Evolutionary conservation across 2,797 vertebrate genomes (phyloP).

Genomic region (Steatocranus sp.): DNA sequence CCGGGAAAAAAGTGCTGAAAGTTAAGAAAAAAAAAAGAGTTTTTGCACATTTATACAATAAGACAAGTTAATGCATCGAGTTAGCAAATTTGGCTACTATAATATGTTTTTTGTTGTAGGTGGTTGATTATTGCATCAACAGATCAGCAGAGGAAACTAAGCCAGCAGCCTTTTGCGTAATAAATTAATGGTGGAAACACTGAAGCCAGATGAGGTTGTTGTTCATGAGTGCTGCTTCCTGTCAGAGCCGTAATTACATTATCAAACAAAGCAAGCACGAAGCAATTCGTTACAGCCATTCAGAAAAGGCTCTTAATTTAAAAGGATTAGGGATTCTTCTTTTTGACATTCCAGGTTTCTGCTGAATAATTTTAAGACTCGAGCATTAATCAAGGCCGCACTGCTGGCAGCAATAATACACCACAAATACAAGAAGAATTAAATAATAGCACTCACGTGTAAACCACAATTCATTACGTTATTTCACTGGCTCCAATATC

Average conservation of each 20-base stretch:
- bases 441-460: not conserved
- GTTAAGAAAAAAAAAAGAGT: not conserved
- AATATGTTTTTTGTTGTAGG: not conserved
- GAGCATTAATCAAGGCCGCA: not conserved
- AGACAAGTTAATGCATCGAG: not conserved
- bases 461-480: not conserved
- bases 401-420: not conserved
- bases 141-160: not conserved
- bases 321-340: not conserved
- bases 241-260: slow-evolving; percentile 8
- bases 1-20: not conserved
- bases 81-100: not conserved
- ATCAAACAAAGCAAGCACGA: not conserved
- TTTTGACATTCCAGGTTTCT: not conserved
- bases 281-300: not conserved
- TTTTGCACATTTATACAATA: not conserved
- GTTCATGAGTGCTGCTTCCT: not conserved
- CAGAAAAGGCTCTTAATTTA: slow-evolving; percentile 13
- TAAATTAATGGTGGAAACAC: not conserved
- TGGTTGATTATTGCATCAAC: not conserved
- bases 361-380: not conserved
- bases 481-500: not conserved
- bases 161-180: not conserved
- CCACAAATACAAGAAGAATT: not conserved
- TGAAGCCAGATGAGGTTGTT: not conserved